phyloP scores from a whole-genome alignment of 2,888 invertebrate species.

The Uloborus plumipes region DNA sequence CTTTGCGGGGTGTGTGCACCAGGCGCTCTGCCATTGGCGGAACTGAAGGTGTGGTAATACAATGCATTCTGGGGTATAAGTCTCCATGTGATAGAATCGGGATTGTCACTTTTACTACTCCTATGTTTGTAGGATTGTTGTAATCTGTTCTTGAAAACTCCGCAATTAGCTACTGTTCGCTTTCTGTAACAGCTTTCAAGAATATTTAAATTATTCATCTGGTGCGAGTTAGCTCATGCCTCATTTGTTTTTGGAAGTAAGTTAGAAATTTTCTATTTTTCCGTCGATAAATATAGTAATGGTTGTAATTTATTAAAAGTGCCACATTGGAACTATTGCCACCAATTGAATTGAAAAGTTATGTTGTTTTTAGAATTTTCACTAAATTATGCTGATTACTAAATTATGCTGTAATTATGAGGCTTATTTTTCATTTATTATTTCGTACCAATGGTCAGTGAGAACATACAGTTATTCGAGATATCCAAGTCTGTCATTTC shows the following conservation, averaged over 20 bases:
- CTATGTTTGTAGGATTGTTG: too few species aligned
- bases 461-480: too few species aligned
- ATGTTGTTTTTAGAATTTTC: too few species aligned
- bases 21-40: constrained; percentile 31
- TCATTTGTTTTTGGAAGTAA: neutral
- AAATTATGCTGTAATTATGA: too few species aligned
- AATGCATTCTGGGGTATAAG: constrained; percentile 33
- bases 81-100: constrained; percentile 18
- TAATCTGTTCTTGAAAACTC: neutral
- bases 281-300: too few species aligned
- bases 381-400: too few species aligned
- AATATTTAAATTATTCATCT: neutral
- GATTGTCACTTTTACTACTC: neutral
- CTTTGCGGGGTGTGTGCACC: constrained; percentile 19
- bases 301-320: too few species aligned
- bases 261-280: neutral
- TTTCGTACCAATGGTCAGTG: too few species aligned
- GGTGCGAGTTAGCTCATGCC: neutral
- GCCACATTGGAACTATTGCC: too few species aligned
- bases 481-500: too few species aligned
- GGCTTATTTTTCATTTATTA: too few species aligned
- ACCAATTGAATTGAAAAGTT: too few species aligned
- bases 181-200: neutral
- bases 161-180: neutral
- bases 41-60: constrained; percentile 30